Evolutionary conservation across 2,888 invertebrate genomes (phyloP).

Genomic region (Diploptera punctata): DNA sequence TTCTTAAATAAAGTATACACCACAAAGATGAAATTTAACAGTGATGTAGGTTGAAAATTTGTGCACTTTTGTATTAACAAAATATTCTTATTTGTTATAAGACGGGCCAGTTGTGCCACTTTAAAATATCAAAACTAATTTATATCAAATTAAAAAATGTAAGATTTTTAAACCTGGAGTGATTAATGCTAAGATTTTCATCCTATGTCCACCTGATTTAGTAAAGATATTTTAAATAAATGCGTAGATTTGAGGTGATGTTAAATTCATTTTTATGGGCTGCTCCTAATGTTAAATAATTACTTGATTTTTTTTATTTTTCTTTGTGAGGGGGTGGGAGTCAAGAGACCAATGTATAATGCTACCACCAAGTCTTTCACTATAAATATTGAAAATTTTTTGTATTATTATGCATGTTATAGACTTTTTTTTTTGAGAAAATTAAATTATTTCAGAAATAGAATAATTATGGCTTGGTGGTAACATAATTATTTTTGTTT

Average conservation of each 20-base stretch:
- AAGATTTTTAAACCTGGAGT: constrained; percentile 4
- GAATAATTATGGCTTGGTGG: no score
- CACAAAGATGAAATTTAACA: constrained; percentile 7
- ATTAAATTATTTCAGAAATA: no score
- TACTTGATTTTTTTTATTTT: background rate
- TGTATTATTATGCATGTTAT: no score
- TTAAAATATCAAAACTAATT: background rate
- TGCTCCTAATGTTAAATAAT: background rate
- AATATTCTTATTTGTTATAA: no score
- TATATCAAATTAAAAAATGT: constrained; percentile 8
- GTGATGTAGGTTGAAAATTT: constrained; percentile 30
- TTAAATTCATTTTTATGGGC: constrained; percentile 11
- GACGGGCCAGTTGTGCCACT: background rate
- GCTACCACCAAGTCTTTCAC: background rate
- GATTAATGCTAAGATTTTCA: constrained; percentile 11
- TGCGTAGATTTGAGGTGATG: constrained; percentile 13
- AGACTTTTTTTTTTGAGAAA: no score
- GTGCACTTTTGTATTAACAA: constrained; percentile 1
- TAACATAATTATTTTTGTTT: no score
- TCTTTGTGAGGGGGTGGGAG: background rate
- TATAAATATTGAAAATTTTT: no score
- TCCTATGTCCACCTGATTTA: constrained; percentile 29
- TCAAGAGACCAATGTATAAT: constrained; percentile 9
- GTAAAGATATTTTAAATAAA: constrained; percentile 29
- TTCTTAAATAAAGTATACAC: background rate